Evolutionary conservation across 2,797 vertebrate genomes (phyloP).

Genomic region (Gobionotothen gibberifrons): DNA sequence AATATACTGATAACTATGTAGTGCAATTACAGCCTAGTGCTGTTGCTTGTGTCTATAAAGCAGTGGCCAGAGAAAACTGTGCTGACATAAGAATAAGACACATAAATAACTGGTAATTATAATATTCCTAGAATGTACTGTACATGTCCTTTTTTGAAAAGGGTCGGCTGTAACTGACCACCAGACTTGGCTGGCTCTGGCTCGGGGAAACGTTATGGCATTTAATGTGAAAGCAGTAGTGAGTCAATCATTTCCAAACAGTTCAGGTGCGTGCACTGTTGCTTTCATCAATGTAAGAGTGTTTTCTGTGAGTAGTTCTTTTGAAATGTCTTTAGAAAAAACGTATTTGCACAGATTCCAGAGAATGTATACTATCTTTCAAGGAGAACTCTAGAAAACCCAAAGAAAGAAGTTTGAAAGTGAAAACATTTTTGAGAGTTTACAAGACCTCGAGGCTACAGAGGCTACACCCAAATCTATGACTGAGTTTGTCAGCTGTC

Average conservation of each 20-base stretch:
- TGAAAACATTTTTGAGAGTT: not conserved
- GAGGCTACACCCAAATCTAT: not conserved
- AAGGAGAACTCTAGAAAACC: not conserved
- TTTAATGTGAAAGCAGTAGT: slow-evolving; percentile 26
- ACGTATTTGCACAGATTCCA: not conserved
- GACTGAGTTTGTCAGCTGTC: too few species aligned
- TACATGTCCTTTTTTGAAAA: too few species aligned
- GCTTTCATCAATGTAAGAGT: not conserved
- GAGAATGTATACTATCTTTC: not conserved
- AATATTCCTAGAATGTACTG: not conserved
- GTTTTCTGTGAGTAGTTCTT: not conserved
- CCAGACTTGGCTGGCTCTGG: slow-evolving; percentile 30
- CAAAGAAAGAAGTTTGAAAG: not conserved
- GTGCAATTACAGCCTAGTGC: not conserved
- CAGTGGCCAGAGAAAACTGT: not conserved
- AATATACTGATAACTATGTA: not conserved
- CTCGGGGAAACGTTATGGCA: slow-evolving; percentile 22
- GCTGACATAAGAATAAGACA: not conserved
- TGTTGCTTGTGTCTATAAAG: not conserved
- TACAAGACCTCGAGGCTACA: not conserved
- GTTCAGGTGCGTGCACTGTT: not conserved
- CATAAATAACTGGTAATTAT: not conserved
- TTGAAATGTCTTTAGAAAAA: slow-evolving; percentile 1
- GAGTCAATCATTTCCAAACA: slow-evolving; percentile 8
- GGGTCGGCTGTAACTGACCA: slow-evolving; percentile 20